Base-by-base conservation (phyloP, 1,140 invertebrate genomes). In the Lasioglossum albipes region DNA sequence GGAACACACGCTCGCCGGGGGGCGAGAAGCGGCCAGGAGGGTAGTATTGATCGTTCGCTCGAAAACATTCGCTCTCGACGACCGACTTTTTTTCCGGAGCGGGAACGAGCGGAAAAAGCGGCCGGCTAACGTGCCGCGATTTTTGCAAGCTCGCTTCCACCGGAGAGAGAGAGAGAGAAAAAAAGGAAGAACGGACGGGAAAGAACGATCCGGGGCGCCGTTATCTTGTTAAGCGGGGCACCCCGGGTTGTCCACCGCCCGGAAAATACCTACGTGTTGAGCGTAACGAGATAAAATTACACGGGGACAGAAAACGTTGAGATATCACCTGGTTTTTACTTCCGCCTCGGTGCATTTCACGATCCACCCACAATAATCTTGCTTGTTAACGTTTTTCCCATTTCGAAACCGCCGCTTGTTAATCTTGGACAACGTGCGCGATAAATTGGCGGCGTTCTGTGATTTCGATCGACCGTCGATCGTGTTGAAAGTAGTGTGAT, bases 41-140 rank as follows among this genome's bases (percentile, higher is more conserved):
- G 74, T 73, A 45, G 86, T 87, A 87, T 87, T 84, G 86, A 87
- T 87, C 85, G 79, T 61, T 12, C 42, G 52, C 16, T 79, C 69
- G 74, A 87, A 87, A 87, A 87, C 85, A 84, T 82, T 87, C 79
- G 82, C 64, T 71, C 83, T 81, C 79, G 82, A 79, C 81, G 73
- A 70, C 75, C 69, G 71, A 75, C 27, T 81, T 81, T n/a, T 80
- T 81, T 81, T 74, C 71, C 65, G 27, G 49, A 36, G 13, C 20
- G 18, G 49, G 36, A 61, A 18, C 41, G 36, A 49, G 54, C 22
- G 62, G 27, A 61, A 80, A 76, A 79, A 49, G 41, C 27, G 22
- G 0, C 18, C 49, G 49, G 22, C 0, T 20, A 18, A 67, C 45
- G 68, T 52, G 59, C 31, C 20, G 27, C 36, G 71, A 79, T 74